Evolutionary conservation across 2,888 invertebrate genomes (phyloP).

Genomic region (Aphrophora alni): DNA sequence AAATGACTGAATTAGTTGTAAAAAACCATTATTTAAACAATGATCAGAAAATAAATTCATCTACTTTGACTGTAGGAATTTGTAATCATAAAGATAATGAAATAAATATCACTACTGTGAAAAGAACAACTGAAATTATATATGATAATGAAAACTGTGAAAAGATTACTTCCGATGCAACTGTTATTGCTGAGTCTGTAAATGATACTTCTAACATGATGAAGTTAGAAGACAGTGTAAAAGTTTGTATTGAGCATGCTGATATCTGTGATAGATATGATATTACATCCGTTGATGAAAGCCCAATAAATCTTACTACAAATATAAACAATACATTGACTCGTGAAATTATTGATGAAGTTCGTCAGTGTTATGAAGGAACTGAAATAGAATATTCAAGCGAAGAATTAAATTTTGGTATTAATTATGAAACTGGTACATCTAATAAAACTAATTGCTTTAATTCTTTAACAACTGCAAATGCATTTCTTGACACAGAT

Average conservation of each 20-base stretch:
- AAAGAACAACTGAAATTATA: too few relatives aligned
- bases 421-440: neutral
- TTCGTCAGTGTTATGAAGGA: neutral
- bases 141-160: neutral
- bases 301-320: neutral
- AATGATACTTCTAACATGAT: neutral
- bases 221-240: neutral
- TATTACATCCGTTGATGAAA: neutral
- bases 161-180: neutral
- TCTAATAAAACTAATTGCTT: neutral
- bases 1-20: neutral
- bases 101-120: too few relatives aligned
- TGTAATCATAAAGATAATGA: too few relatives aligned
- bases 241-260: neutral
- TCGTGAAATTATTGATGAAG: neutral
- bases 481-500: too few relatives aligned
- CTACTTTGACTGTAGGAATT: too few relatives aligned
- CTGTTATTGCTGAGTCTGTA: neutral
- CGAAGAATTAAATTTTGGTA: neutral
- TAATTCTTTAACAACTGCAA: too few relatives aligned
- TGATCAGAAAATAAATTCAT: too few relatives aligned
- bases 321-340: neutral
- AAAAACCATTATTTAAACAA: too few relatives aligned
- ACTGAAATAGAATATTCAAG: neutral
- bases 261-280: neutral